Percentiles rank a stretch among this genome's conserved stretches.
These are phyloP conservation scores for Yasuhikotakia modesta DNA, from an alignment of 2,797 vertebrate genomes.

Conservation along the genomic window DNA sequence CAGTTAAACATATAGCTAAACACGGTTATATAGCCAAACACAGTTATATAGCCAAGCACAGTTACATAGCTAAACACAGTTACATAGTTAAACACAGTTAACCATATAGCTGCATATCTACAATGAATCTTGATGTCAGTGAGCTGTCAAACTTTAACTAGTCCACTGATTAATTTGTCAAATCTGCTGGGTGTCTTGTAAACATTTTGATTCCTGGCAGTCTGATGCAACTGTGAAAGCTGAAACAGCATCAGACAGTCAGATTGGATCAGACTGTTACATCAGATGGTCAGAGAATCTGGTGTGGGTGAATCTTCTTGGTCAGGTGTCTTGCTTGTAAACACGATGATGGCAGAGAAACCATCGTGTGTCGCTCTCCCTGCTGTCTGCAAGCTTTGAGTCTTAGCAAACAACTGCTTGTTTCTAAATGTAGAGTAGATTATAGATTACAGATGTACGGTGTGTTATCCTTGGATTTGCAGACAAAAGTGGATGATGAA, in stretches of 20 bases:
- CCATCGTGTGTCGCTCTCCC: neutral
- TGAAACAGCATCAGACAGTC: neutral
- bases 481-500: no score
- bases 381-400: neutral
- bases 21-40: no score
- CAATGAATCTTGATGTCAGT: no score
- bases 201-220: neutral
- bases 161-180: neutral
- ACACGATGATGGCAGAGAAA: neutral
- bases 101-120: no score
- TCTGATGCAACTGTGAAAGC: neutral
- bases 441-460: no score
- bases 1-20: neutral
- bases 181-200: neutral
- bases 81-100: no score
- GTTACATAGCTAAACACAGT: no score
- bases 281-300: conserved; percentile 2
- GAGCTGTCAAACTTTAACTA: neutral
- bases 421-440: no score
- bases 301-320: neutral
- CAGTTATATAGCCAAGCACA: neutral
- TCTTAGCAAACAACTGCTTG: neutral
- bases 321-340: conserved; percentile 1
- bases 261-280: neutral
- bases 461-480: no score